Base-by-base conservation (phyloP, 2,797 vertebrate species). In the Anas flavirostris region DNA sequence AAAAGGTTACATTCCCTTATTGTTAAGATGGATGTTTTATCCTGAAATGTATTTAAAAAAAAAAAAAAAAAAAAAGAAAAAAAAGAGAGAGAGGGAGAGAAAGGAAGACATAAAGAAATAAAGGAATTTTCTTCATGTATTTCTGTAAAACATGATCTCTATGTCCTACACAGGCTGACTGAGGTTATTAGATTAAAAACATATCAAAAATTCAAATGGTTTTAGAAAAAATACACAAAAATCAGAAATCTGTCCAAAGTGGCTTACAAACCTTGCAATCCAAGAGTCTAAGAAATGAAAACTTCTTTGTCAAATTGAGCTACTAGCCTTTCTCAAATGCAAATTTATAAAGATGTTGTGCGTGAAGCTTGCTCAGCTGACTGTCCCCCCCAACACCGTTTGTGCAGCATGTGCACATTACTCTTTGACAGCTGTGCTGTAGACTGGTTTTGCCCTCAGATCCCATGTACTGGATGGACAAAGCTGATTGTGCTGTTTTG, bases 261-360 rank as follows among this genome's bases (percentile, higher is more conserved):
- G 53, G 16, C 43, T 92, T 44, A 41, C 25, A 91, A 28, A 48
- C 52, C 37, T n/a, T 28, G 53, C 68, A 48, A 22, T 21, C 26
- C 3, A 29, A 41, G 33, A 78, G 17, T 22, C 53, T 52, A 72
- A 52, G 43, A 62, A 80, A 25, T 5, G 9, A 44, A 62, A 75
- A 56, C 44, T 80, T 67, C 9, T 28, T 44, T 39, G 21, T 41
- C 33, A 62, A 53, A 15, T 23, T 11, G 44, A 78, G 29, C 68
- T 75, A 4, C 53, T 52, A 50, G 37, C 25, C 58, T 66, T 75
- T 33, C 62, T 76, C 58, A 87, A 7, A n/a, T 8, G 3, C 16
- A 17, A n/a, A 41, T 28, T 6, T 13, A 5, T 28, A 26, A 52
- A 52, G 43, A 1, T 0, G 0, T 19, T 43, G 29, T 35, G 37